Percentiles rank a stretch among this genome's conserved stretches.
phyloP scores from a whole-genome alignment of 2,113 vertebrate genomes.

The Poicephalus meyeri region DNA sequence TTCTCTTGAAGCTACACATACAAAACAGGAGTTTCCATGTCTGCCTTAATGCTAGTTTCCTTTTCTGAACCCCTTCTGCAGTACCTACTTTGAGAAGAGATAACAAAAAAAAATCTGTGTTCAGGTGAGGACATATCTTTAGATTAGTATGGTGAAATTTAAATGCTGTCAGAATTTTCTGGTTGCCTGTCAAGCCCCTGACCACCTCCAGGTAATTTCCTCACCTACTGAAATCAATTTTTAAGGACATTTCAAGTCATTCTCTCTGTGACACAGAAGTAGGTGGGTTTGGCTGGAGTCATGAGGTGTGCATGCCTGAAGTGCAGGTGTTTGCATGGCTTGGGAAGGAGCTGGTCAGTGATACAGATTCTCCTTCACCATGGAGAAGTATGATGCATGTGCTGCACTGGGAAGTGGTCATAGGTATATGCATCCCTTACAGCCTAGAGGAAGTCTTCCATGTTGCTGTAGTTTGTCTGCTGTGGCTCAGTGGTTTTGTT shows the following conservation, averaged over 20 bases:
- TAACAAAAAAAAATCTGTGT: neutral
- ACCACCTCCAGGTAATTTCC: neutral
- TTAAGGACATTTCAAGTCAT: neutral
- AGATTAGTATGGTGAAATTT: neutral
- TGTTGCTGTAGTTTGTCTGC: neutral
- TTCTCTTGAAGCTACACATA: neutral
- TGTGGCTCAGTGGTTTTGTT: neutral
- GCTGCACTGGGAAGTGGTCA: neutral
- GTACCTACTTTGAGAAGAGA: neutral
- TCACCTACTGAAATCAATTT: neutral
- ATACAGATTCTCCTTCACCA: neutral
- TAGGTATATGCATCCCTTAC: neutral
- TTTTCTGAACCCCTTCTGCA: neutral
- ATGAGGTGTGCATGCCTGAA: neutral
- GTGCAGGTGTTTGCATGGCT: neutral
- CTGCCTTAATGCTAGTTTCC: neutral
- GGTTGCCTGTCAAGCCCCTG: neutral
- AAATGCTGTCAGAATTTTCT: neutral
- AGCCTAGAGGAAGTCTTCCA: neutral
- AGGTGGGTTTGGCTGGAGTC: neutral
- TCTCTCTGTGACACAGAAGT: neutral
- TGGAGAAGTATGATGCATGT: neutral
- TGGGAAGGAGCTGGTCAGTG: neutral
- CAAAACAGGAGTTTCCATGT: neutral
- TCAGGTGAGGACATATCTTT: neutral